Conservation (phyloP, 2,113 vertebrate species). For the Mustelus asterias region DNA sequence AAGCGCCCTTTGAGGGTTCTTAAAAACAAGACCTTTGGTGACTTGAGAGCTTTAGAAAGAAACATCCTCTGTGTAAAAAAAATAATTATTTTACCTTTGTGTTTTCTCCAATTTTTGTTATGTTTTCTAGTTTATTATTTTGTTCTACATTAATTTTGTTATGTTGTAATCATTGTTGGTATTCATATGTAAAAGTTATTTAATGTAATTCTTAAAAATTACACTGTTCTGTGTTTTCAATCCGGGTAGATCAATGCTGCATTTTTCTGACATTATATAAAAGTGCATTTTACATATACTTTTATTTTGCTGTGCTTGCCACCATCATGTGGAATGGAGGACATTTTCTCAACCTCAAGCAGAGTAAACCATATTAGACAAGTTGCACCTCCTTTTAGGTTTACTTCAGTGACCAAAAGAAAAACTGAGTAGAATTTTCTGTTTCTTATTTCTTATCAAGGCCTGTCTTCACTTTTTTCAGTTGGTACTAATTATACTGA, state of each 20-base stretch:
- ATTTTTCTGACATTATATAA: not conserved
- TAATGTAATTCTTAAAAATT: not conserved
- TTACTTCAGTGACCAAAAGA: not conserved
- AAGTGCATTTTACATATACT: not conserved
- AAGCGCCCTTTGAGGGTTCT: not conserved
- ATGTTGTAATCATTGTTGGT: not conserved
- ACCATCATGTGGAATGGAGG: not conserved
- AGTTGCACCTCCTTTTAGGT: not conserved
- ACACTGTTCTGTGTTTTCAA: not conserved
- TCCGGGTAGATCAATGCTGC: not conserved
- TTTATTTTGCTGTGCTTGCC: not conserved
- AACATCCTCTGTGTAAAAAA: not conserved
- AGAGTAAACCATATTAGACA: not conserved
- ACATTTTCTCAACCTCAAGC: not conserved
- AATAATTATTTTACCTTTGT: not conserved
- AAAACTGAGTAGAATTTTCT: not conserved
- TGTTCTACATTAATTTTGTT: not conserved
- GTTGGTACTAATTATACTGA: not conserved
- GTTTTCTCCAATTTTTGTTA: not conserved
- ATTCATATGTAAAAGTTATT: not conserved
- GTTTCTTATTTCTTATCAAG: not conserved
- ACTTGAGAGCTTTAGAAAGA: not conserved
- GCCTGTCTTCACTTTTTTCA: not conserved
- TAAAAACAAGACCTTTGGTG: not conserved
- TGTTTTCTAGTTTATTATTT: not conserved